Conservation (phyloP, 1,140 invertebrate species). For the Pantala flavescens region DNA sequence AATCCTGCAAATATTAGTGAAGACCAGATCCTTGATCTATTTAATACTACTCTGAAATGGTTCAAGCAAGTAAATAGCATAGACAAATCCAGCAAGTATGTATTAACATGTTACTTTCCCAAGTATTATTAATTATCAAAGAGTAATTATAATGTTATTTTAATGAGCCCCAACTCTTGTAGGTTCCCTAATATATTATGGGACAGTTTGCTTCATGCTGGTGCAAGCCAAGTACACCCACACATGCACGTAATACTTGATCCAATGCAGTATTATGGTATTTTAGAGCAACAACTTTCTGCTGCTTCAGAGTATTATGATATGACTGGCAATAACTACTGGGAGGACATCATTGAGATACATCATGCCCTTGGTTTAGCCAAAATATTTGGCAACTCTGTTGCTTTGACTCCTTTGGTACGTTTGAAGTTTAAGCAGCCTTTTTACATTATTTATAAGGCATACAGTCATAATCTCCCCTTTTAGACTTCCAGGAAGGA, state of each 20-base stretch:
- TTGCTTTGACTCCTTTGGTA: slow-evolving; percentile 36
- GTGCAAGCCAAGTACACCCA: slow-evolving; percentile 43
- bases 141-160: neutral
- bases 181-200: slow-evolving; percentile 35
- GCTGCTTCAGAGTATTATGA: slow-evolving; percentile 29
- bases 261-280: slow-evolving; percentile 34
- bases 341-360: slow-evolving; percentile 32
- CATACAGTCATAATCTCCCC: neutral
- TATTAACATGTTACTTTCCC: too few species aligned
- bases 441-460: neutral
- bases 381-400: slow-evolving; percentile 29
- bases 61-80: slow-evolving; percentile 24
- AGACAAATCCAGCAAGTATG: slow-evolving; percentile 25
- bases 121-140: neutral
- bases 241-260: slow-evolving; percentile 38
- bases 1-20: slow-evolving; percentile 34
- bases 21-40: slow-evolving; percentile 32
- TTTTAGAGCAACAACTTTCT: slow-evolving; percentile 30
- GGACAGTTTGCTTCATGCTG: slow-evolving; percentile 39
- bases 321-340: slow-evolving; percentile 29
- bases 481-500: slow-evolving; percentile 35
- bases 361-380: slow-evolving; percentile 35
- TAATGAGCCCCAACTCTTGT: slow-evolving; percentile 20
- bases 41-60: slow-evolving; percentile 32
- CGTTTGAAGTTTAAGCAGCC: slow-evolving; percentile 11